Percentiles rank a stretch among this genome's conserved stretches.
Conservation (phyloP, 2,888 invertebrate genomes). For the Anagyrus pseudococci region DNA sequence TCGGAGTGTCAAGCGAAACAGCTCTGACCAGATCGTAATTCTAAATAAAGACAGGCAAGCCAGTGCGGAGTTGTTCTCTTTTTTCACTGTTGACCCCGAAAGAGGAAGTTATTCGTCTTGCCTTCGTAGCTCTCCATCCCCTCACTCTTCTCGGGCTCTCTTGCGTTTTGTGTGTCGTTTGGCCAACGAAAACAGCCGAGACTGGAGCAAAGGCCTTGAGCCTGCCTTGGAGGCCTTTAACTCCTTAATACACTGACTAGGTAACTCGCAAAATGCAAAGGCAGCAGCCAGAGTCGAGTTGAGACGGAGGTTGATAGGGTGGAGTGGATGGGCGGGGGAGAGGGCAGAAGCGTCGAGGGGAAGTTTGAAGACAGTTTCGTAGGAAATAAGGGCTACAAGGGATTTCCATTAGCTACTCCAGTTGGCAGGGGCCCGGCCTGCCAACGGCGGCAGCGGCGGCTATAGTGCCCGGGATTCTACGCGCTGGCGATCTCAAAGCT, state of each 20-base stretch:
- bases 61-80: no score
- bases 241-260: slow-evolving; percentile 37
- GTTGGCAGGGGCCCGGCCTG: slow-evolving; percentile 13
- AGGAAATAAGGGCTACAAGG: slow-evolving; percentile 45
- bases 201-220: no score
- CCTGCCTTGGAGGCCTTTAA: slow-evolving; percentile 31
- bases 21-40: no score
- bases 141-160: no score
- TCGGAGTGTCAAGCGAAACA: no score
- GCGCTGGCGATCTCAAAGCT: slow-evolving; percentile 7
- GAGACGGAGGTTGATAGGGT: background rate
- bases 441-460: slow-evolving; percentile 6
- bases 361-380: slow-evolving; percentile 40
- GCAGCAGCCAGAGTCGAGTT: background rate
- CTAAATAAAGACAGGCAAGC: no score
- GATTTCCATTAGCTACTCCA: slow-evolving; percentile 47
- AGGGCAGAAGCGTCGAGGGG: slow-evolving; percentile 2
- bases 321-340: background rate
- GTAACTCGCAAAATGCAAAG: slow-evolving; percentile 27
- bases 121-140: no score
- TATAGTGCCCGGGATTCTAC: background rate
- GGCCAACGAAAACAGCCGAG: no score
- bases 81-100: no score
- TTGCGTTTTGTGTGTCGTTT: no score
- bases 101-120: no score